phyloP scores from a whole-genome alignment of 2,113 vertebrate species.

The Phalacrocorax pelagicus region DNA sequence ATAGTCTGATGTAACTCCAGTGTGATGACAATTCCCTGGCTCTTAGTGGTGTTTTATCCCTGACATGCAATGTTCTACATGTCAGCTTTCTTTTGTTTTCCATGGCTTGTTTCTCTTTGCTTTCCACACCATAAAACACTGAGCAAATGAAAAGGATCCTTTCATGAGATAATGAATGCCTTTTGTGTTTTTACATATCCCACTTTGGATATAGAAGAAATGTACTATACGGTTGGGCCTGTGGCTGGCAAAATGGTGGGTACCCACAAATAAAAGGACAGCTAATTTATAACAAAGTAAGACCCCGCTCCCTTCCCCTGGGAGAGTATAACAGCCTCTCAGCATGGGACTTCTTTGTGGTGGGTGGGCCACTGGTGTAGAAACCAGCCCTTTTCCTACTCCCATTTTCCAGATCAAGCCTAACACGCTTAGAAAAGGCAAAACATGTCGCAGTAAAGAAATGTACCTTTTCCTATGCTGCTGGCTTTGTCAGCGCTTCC shows the following conservation, averaged over 20 bases:
- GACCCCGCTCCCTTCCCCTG: not conserved
- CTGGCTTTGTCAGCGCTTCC: not conserved
- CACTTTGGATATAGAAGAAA: not conserved
- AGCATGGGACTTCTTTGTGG: not conserved
- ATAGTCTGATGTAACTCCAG: conserved; percentile 36
- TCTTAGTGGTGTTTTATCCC: not conserved
- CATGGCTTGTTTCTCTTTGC: conserved; percentile 25
- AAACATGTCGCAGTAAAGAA: not conserved
- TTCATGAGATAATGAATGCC: not conserved
- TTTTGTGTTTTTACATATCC: not conserved
- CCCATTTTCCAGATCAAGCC: not conserved
- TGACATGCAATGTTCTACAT: conserved; percentile 13
- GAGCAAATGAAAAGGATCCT: conserved; percentile 29
- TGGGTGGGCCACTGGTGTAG: not conserved
- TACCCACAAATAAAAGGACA: not conserved
- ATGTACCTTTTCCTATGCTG: not conserved
- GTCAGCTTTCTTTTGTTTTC: conserved; percentile 54
- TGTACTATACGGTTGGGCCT: not conserved
- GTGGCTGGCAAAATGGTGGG: not conserved
- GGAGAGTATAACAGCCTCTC: not conserved
- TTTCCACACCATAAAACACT: not conserved
- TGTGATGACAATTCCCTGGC: conserved; percentile 56
- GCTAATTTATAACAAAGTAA: not conserved
- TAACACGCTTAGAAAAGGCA: not conserved
- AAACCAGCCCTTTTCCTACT: not conserved